A percentile compares a stretch with the other conserved stretches of the same genome.
Evolutionary conservation across 2,888 invertebrate genomes (phyloP).

Genomic region (Clunio marinus): DNA sequence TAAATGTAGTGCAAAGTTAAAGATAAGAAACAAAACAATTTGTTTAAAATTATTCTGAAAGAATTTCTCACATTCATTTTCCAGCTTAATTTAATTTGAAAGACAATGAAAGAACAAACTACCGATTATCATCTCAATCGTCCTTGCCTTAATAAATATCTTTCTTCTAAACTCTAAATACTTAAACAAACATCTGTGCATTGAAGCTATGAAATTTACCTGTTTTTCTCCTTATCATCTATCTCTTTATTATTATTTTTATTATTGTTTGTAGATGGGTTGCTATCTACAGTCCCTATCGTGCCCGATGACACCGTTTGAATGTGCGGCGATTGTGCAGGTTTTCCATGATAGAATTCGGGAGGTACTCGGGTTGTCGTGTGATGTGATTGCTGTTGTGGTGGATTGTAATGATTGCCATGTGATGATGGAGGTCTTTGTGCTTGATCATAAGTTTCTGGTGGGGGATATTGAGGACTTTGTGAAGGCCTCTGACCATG

Average conservation of each 20-base stretch:
- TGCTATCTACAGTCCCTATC: constrained; percentile 21
- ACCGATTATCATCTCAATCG: too few relatives aligned
- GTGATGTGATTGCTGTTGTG: constrained; percentile 39
- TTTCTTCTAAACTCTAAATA: too few relatives aligned
- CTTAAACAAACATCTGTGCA: too few relatives aligned
- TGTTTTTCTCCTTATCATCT: constrained; percentile 28
- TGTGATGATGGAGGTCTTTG: constrained; percentile 39
- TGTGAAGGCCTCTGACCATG: constrained; percentile 38
- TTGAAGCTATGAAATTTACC: too few relatives aligned
- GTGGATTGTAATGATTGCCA: constrained; percentile 40
- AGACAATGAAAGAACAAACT: too few relatives aligned
- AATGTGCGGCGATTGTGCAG: constrained; percentile 42
- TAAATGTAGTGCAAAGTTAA: too few relatives aligned
- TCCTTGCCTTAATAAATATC: too few relatives aligned
- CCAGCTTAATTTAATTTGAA: too few relatives aligned
- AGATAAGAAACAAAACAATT: too few relatives aligned
- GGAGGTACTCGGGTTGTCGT: constrained; percentile 18
- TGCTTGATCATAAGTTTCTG: constrained; percentile 40
- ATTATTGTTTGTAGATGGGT: constrained; percentile 12
- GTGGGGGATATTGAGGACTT: constrained; percentile 40
- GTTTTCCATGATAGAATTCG: constrained; percentile 28
- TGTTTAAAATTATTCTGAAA: too few relatives aligned
- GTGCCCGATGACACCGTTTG: constrained; percentile 40
- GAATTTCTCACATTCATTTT: too few relatives aligned
- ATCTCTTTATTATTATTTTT: constrained; percentile 32